Percentiles rank a stretch among this genome's conserved stretches.
These are phyloP conservation scores for Stenoptilia bipunctidactyla DNA, from an alignment of 2,888 invertebrate genomes.

Conservation along the genomic window DNA sequence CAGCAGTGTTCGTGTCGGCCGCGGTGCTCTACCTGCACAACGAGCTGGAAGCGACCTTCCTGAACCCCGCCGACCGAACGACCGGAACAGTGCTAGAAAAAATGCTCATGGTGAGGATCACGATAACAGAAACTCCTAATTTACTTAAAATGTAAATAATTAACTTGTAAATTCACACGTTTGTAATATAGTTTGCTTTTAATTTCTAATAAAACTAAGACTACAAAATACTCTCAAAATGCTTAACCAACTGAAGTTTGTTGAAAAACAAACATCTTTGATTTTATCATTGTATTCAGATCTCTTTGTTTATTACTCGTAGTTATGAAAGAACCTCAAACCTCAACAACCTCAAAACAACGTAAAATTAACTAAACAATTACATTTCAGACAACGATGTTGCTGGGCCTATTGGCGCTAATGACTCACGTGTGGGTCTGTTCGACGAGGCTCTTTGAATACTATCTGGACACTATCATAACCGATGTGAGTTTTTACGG, in stretches of 20 bases:
- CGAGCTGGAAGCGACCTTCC: slow-evolving; percentile 47
- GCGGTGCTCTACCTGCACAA: slow-evolving; percentile 59
- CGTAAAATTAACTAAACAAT: background rate
- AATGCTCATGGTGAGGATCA: slow-evolving; percentile 42
- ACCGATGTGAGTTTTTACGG: slow-evolving; percentile 48
- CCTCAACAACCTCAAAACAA: no score
- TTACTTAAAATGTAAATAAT: no score
- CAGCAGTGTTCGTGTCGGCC: slow-evolving; percentile 57
- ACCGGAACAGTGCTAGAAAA: slow-evolving; percentile 44
- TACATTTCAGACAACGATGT: slow-evolving; percentile 45
- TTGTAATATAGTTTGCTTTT: no score
- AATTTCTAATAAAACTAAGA: no score
- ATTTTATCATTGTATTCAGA: no score
- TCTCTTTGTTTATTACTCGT: no score
- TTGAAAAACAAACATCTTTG: no score
- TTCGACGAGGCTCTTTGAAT: slow-evolving; percentile 58
- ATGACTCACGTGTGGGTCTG: slow-evolving; percentile 65
- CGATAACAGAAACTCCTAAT: no score
- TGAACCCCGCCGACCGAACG: slow-evolving; percentile 34
- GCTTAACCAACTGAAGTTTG: no score
- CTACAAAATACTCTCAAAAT: no score
- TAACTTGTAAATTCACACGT: no score
- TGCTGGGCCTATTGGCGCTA: slow-evolving; percentile 54
- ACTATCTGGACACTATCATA: slow-evolving; percentile 57
- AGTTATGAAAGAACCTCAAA: no score